Conservation (phyloP, 2,888 invertebrate species). For the Acleris literana region DNA sequence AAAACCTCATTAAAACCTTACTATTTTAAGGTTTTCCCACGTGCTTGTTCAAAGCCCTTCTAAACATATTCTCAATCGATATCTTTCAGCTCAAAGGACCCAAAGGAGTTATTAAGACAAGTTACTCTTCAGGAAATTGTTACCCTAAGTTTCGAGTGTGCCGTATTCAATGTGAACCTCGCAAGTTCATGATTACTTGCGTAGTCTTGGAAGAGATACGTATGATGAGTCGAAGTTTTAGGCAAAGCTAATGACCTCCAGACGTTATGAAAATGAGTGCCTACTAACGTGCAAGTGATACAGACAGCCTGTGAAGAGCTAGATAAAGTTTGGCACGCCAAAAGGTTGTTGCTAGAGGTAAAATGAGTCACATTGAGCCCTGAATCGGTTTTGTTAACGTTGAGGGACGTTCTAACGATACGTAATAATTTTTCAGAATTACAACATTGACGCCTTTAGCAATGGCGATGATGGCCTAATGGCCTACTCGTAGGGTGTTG, state of each 20-base stretch:
- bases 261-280: background rate
- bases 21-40: constrained; percentile 5
- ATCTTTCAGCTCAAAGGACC: constrained; percentile 53
- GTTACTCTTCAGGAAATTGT: constrained; percentile 61
- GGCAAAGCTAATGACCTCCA: constrained; percentile 16
- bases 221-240: constrained; percentile 28
- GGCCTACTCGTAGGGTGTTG: no score
- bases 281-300: no score
- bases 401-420: no score
- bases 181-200: constrained; percentile 62
- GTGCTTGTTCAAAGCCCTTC: background rate
- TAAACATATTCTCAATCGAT: constrained; percentile 45
- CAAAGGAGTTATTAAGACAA: constrained; percentile 48
- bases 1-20: no score
- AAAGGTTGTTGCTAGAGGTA: no score
- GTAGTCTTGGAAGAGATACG: constrained; percentile 34
- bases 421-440: no score
- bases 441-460: no score
- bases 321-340: background rate
- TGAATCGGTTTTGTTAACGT: no score
- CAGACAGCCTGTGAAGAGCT: background rate
- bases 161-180: constrained; percentile 43
- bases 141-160: constrained; percentile 46
- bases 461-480: no score
- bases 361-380: no score